Percentiles rank a stretch among this genome's conserved stretches.
Conservation (phyloP, 1,140 invertebrate species). For the Drosophila baimaii region DNA sequence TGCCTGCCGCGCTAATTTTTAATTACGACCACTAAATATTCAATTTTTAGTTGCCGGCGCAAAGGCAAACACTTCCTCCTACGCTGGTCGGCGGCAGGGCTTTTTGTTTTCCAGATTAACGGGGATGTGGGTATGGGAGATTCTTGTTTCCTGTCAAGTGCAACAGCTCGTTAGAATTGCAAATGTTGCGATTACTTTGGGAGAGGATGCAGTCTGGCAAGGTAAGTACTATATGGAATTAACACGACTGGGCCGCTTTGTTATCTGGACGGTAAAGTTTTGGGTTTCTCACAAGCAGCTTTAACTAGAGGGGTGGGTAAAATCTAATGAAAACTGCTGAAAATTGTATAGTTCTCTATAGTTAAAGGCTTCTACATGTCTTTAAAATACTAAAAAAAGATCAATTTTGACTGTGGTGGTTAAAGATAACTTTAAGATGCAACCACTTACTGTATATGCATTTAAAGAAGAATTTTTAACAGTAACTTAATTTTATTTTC, state of each 20-base stretch:
- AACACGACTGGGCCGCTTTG: constrained; percentile 13
- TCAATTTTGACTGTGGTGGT: no score
- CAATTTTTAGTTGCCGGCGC: constrained; percentile 75
- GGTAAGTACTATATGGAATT: constrained; percentile 26
- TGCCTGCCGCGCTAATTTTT: constrained; percentile 76
- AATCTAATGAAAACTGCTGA: no score
- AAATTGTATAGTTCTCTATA: no score
- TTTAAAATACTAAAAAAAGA: no score
- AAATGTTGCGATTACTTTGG: constrained; percentile 67
- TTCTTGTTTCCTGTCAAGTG: constrained; percentile 68
- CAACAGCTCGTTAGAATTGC: constrained; percentile 61
- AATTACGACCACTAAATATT: constrained; percentile 82
- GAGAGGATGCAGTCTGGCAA: constrained; percentile 21
- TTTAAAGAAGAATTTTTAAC: no score
- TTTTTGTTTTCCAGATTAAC: constrained; percentile 70
- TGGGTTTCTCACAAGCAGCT: neutral
- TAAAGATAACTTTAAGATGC: no score
- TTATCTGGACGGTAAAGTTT: neutral
- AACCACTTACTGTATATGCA: no score
- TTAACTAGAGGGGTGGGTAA: neutral
- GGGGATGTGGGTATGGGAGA: neutral
- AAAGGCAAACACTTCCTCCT: constrained; percentile 72
- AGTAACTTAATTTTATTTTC: no score
- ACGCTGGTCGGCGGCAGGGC: constrained; percentile 17
- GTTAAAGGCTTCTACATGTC: no score